Base-by-base conservation (phyloP, 2,888 invertebrate species). In the Leistus spinibarbis region DNA sequence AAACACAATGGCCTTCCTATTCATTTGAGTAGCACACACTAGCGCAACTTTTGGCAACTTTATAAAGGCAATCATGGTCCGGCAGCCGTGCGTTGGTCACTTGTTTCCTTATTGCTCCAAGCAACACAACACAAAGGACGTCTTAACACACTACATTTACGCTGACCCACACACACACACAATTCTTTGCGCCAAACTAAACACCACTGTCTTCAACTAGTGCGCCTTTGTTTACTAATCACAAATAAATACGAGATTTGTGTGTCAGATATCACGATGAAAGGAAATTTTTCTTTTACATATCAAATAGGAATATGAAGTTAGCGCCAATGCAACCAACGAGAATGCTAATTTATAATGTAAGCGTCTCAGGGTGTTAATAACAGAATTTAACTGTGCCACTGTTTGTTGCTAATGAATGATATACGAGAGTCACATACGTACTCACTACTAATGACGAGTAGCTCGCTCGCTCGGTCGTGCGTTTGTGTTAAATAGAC, bases 101-200 rank as follows among this genome's bases (percentile, higher is more conserved):
- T 64, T 24, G 64, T 64, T 64, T 64, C 64, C 64, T 64, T 23
- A 64, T 64, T 64, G 64, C 64, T 64, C 1, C 64, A 23, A 64
- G 63, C 63, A 63, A 64, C 57, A n/a, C 16, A 3, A 5, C 16
- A 17, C 20, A 57, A 57, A 57, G 57, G 17, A 57, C 57, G 20
- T 40, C 40, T 40, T 40, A 40, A 40, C 40, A 40, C 5, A 13
- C 10, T 40, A 40, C 40, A 40, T 40, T 40, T 40, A 7, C 40
- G 40, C 40, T 40, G 40, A 40, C 40, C 40, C 40, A 40, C 40
- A 10, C 40, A 10, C 7, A 40, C 13, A 40, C 40, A 13, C 40
- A 13, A 40, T 40, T 40, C 40, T 40, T 40, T 40, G 40, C 13
- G 5, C 7, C 7, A 13, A 7, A 40, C 7, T 13, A 40, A 40